A percentile compares a stretch with the other conserved stretches of the same genome.
Evolutionary conservation across 2,113 vertebrate species (phyloP).

Genomic region (Machaerirhynchus nigripectus): DNA sequence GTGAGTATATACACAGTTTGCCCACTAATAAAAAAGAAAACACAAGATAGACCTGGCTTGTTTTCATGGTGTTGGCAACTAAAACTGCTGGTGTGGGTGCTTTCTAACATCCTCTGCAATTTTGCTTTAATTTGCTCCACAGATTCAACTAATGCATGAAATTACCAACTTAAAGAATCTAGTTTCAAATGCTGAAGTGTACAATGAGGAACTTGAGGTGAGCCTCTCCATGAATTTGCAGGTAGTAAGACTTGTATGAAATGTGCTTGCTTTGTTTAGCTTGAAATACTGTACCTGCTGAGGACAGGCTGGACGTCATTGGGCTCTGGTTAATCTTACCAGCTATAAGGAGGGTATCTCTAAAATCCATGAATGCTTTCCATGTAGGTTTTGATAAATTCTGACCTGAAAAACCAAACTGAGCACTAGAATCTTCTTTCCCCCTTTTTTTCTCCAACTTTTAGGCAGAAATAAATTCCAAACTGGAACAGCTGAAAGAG

Average conservation of each 20-base stretch:
- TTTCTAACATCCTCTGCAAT: slow-evolving; percentile 56
- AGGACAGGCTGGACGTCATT: not conserved
- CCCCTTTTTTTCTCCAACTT: not conserved
- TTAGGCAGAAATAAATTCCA: slow-evolving; percentile 76
- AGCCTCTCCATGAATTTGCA: slow-evolving; percentile 35
- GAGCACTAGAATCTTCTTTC: not conserved
- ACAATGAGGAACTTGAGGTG: slow-evolving; percentile 83
- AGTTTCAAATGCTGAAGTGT: slow-evolving; percentile 73
- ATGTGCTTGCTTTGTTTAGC: not conserved
- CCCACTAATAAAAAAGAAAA: not conserved
- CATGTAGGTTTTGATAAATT: not conserved
- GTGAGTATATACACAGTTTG: not conserved
- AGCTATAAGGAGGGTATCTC: not conserved
- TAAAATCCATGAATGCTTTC: not conserved
- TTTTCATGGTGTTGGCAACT: slow-evolving; percentile 19
- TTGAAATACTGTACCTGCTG: not conserved
- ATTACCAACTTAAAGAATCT: slow-evolving; percentile 77
- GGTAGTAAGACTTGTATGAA: not conserved
- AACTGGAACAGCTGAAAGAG: slow-evolving; percentile 74
- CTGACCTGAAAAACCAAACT: not conserved
- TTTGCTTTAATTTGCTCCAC: slow-evolving; percentile 66
- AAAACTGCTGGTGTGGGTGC: slow-evolving; percentile 27
- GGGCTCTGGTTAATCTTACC: not conserved
- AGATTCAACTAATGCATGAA: slow-evolving; percentile 84
- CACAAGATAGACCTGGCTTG: not conserved